Base-by-base conservation (phyloP, 2,113 vertebrate genomes). In the Arvicanthis niloticus region DNA sequence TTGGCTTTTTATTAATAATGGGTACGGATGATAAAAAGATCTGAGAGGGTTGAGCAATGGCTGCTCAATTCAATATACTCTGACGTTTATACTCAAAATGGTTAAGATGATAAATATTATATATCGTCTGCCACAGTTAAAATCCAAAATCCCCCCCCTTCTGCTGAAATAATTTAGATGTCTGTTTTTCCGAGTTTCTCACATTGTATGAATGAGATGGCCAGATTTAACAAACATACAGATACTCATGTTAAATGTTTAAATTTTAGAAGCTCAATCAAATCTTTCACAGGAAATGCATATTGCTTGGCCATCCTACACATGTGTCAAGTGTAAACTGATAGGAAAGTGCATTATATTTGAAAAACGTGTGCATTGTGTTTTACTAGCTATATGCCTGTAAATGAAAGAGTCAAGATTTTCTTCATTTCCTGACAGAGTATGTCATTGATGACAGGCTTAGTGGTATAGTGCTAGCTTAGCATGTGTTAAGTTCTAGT, bases 211-310 rank as follows among this genome's bases (percentile, higher is more conserved):
- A 56, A 16, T 91, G 51, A 45, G n/a, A 78, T 34, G 70, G n/a
- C 42, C 78, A 40, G 51, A 60, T 75, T 85, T 85, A 86, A 42
- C 48, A 89, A 96, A 95, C 80, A 24, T 51, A 53, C 1, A 89
- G 4, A 45, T 84, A 84, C 7, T 42, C 29, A 45, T 45, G 56
- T 45, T 67, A 51, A 68, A 42, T 22, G 5, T 40, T 72, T 34
- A 90, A 89, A 78, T 91, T 94, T 92, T 65, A 94, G 45, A n/a
- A 87, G 40, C 53, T 78, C 16, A 89, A 8, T 29, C 58, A 53
- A 5, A 26, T 91, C 80, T 26, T 87, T 11, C 31, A 8, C 76
- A 34, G 22, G 21, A 51, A 16, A 11, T 62, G 7, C 76, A 42
- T 90, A 70, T 95, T 78, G 68, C 62, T 56, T 91, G 75, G 17